Conservation (phyloP, 1,140 invertebrate genomes). For the Zaprionus gabonicus region DNA sequence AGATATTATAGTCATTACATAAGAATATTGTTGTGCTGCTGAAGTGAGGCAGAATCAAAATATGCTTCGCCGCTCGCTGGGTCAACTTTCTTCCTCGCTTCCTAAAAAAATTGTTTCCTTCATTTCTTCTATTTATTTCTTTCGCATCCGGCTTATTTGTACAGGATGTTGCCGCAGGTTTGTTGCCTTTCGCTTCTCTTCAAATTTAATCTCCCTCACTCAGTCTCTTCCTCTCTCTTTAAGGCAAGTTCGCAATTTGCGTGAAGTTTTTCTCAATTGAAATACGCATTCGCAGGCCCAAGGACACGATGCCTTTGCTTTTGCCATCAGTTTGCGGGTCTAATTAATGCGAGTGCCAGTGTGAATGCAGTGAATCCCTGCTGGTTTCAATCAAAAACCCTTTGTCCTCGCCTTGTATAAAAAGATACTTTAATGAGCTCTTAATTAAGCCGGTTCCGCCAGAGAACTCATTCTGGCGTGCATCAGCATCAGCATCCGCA, state of each 20-base stretch:
- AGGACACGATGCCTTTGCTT: background rate
- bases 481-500: background rate
- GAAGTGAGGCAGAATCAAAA: conserved; percentile 37
- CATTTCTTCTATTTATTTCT: conserved; percentile 67
- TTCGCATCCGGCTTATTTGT: conserved; percentile 67
- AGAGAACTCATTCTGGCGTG: background rate
- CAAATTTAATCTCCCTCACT: background rate
- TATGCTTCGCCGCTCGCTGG: conserved; percentile 26
- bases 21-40: conserved; percentile 24
- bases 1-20: conserved; percentile 21
- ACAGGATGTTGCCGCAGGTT: conserved; percentile 56
- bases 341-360: conserved; percentile 28
- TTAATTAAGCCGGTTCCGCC: conserved; percentile 32
- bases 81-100: conserved; percentile 16
- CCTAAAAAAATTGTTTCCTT: conserved; percentile 50
- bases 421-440: conserved; percentile 36
- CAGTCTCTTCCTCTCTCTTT: background rate
- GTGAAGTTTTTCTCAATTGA: conserved; percentile 4
- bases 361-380: conserved; percentile 27
- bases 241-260: background rate
- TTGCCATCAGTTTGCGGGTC: background rate
- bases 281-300: background rate
- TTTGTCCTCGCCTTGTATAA: conserved; percentile 2
- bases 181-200: conserved; percentile 23
- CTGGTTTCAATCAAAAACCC: conserved; percentile 7